These are phyloP conservation scores for Stenopsyche tienmushanensis DNA, from an alignment of 1,140 invertebrate species.

Conservation along the genomic window DNA sequence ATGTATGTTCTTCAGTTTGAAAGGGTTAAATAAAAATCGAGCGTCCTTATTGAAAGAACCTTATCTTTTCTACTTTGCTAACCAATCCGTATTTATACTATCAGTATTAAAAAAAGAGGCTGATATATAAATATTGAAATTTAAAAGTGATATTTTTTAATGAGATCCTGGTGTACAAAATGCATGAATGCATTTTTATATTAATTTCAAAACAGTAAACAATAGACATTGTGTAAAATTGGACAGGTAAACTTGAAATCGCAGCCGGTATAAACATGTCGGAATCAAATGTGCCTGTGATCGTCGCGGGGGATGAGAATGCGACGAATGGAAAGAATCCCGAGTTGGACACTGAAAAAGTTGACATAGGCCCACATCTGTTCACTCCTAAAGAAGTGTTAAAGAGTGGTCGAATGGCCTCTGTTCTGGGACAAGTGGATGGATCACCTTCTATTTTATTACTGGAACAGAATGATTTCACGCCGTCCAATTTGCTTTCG, in stretches of 20 bases:
- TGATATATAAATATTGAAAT: too few relatives aligned
- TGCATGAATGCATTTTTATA: too few relatives aligned
- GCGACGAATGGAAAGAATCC: background rate
- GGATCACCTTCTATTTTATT: slow-evolving; percentile 2
- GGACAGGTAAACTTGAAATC: background rate
- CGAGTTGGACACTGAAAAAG: background rate
- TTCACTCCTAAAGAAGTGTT: slow-evolving; percentile 20
- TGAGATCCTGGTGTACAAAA: too few relatives aligned
- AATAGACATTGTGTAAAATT: background rate
- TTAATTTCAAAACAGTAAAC: background rate
- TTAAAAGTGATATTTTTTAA: too few relatives aligned
- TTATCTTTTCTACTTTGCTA: too few relatives aligned
- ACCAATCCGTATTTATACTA: too few relatives aligned
- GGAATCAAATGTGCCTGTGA: too few relatives aligned
- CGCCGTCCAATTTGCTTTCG: background rate
- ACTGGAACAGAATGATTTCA: slow-evolving; percentile 13
- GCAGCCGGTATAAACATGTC: too few relatives aligned
- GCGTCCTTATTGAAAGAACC: too few relatives aligned
- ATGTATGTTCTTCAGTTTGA: too few relatives aligned
- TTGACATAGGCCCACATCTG: slow-evolving; percentile 1
- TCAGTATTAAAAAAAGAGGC: too few relatives aligned
- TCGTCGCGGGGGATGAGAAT: background rate
- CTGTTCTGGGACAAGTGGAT: slow-evolving; percentile 1
- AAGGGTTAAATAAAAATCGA: too few relatives aligned
- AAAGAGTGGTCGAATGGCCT: slow-evolving; percentile 16